Evolutionary conservation across 2,888 invertebrate genomes (phyloP).

Genomic region (Graphium colonna): DNA sequence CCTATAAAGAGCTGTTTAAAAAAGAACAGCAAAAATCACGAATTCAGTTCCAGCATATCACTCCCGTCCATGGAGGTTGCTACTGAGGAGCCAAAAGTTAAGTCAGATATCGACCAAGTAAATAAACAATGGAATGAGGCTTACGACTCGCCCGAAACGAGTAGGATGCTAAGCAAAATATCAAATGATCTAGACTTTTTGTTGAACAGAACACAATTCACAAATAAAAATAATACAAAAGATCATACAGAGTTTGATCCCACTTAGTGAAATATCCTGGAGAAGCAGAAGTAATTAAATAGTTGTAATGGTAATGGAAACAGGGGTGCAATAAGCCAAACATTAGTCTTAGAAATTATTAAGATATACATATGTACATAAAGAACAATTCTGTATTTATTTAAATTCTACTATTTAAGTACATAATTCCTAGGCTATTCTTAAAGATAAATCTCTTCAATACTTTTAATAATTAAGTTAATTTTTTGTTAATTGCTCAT

Average conservation of each 20-base stretch:
- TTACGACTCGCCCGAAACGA: slow-evolving; percentile 63
- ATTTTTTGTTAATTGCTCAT: no score
- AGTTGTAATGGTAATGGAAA: slow-evolving; percentile 39
- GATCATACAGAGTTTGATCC: slow-evolving; percentile 65
- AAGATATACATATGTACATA: no score
- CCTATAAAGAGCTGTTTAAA: slow-evolving; percentile 73
- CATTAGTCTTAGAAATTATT: slow-evolving; percentile 31
- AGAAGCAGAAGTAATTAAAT: background rate
- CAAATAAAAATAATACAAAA: slow-evolving; percentile 40
- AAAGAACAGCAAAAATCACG: slow-evolving; percentile 47
- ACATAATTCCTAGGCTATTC: no score
- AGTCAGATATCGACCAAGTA: slow-evolving; percentile 60
- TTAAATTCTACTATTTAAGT: no score
- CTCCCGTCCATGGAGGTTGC: slow-evolving; percentile 57
- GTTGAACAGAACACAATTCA: slow-evolving; percentile 82
- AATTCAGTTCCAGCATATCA: slow-evolving; percentile 55
- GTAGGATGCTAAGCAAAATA: slow-evolving; percentile 88
- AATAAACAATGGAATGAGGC: slow-evolving; percentile 62
- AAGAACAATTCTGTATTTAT: no score
- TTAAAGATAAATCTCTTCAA: no score
- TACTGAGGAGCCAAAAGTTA: slow-evolving; percentile 45
- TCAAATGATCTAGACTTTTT: slow-evolving; percentile 91
- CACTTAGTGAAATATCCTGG: slow-evolving; percentile 48
- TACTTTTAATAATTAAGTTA: no score
- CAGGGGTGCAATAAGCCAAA: slow-evolving; percentile 57